These are phyloP conservation scores for Luscinia luscinia DNA, from an alignment of 2,797 vertebrate genomes.

Conservation along the genomic window DNA sequence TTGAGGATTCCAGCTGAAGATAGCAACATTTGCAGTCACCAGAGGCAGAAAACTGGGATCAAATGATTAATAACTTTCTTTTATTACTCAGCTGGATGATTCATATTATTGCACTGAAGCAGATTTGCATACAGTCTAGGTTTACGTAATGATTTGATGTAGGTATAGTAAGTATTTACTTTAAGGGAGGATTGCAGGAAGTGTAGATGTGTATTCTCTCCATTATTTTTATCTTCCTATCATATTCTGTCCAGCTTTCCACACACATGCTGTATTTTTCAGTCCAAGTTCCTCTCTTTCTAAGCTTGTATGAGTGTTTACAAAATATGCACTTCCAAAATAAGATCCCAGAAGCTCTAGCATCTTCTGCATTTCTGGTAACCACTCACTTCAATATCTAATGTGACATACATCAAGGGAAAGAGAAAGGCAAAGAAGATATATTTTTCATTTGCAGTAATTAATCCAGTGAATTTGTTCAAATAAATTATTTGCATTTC, in stretches of 20 bases:
- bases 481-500: slow-evolving; percentile 30
- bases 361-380: not conserved
- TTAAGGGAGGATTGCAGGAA: not conserved
- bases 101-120: not conserved
- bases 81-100: not conserved
- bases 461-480: not conserved
- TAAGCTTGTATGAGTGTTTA: not conserved
- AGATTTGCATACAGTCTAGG: not conserved
- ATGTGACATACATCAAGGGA: not conserved
- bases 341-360: not conserved
- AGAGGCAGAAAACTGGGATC: not conserved
- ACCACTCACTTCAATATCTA: not conserved
- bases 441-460: slow-evolving; percentile 4
- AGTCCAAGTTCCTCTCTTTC: not conserved
- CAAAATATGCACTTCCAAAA: not conserved
- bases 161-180: not conserved
- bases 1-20: slow-evolving; percentile 38
- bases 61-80: slow-evolving; percentile 26
- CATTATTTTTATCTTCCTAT: not conserved
- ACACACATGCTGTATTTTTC: not conserved
- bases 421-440: not conserved
- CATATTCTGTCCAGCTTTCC: not conserved
- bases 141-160: slow-evolving; percentile 4
- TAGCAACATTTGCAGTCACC: not conserved
- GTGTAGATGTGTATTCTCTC: not conserved